Evolutionary conservation across 1,140 invertebrate genomes (phyloP).

Genomic region (Hyles vespertilio): DNA sequence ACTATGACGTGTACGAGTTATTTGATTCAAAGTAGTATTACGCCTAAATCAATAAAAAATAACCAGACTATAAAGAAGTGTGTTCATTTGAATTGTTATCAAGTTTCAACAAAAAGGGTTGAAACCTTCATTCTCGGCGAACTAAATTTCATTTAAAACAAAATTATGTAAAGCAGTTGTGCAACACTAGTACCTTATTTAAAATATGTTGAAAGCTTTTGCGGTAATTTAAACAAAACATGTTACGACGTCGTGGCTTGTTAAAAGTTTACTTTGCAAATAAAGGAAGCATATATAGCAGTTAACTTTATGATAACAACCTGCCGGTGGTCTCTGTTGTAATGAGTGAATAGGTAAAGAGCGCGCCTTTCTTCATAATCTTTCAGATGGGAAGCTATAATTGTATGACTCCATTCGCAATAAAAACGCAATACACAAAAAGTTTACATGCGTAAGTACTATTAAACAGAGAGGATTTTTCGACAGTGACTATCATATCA

Average conservation of each 20-base stretch:
- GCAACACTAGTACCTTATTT: background rate
- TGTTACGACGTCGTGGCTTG: slow-evolving; percentile 28
- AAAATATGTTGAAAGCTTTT: slow-evolving; percentile 10
- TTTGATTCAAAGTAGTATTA: too few species aligned
- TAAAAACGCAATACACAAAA: too few species aligned
- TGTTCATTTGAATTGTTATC: too few species aligned
- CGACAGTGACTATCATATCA: too few species aligned
- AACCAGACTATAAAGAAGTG: too few species aligned
- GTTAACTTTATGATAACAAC: slow-evolving; percentile 44
- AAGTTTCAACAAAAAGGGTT: too few species aligned
- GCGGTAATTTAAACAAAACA: slow-evolving; percentile 17
- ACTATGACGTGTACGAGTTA: too few species aligned
- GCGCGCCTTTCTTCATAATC: background rate
- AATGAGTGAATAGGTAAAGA: slow-evolving; percentile 27
- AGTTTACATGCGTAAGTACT: too few species aligned
- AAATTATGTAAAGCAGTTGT: background rate
- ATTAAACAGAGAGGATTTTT: too few species aligned
- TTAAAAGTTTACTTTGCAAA: slow-evolving; percentile 41
- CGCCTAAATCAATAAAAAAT: too few species aligned
- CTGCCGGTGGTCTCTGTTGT: slow-evolving; percentile 28
- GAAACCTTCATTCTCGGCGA: slow-evolving; percentile 2
- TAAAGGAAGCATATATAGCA: slow-evolving; percentile 33
- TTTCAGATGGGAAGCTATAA: too few species aligned
- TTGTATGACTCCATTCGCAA: background rate
- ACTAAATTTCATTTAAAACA: slow-evolving; percentile 24